Evolutionary conservation across 2,113 vertebrate genomes (phyloP), one percentile per base, ranked within the genome.

Genomic region (Cavia porcellus): DNA sequence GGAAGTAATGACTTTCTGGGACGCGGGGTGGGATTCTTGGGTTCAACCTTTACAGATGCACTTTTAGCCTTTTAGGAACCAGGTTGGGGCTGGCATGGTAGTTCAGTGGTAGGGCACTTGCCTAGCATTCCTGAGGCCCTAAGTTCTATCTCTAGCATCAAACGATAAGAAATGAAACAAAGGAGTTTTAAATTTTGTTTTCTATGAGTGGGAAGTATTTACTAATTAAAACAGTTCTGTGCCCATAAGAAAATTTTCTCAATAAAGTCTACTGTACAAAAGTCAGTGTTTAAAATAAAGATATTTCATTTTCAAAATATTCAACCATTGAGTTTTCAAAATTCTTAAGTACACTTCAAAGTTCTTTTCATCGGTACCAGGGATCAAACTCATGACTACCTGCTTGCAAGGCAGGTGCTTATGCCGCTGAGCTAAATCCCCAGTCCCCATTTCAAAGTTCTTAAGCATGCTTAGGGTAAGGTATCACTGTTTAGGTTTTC

Each of bases 21-120:
- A 50, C 15, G 7, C 45, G 35, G 0, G 7, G 38, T 74, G 14
- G 68, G 77, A 72, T 94, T 86, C 57, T 72, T 61, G 32, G 30
- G 75, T 14, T 62, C 64, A 4, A 6, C 11, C 10, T 77, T 85
- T 94, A 87, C 50, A 50, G 2, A 59, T 13, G 64, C n/a, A 35
- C 70, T n/a, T 75, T 45, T 92, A 92, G 42, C 28, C 68, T 95
- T 62, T 87, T 38, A 85, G 47, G 74, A 94, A 84, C 13, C 42
- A 87, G 30, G 19, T 38, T 25, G 35, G 25, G 42, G 59, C 86
- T 55, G 32, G 35, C 17, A 35, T 7, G 62, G 19, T 12, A 45
- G 32, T 64, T 81, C 77, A 38, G 17, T 42, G 32, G 24, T 24
- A 89, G 24, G 10, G 2, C 50, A 22, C 62, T 32, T 94, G 42